Base-by-base conservation (phyloP, 2,888 invertebrate species). In the Siphonodentalium dalli region DNA sequence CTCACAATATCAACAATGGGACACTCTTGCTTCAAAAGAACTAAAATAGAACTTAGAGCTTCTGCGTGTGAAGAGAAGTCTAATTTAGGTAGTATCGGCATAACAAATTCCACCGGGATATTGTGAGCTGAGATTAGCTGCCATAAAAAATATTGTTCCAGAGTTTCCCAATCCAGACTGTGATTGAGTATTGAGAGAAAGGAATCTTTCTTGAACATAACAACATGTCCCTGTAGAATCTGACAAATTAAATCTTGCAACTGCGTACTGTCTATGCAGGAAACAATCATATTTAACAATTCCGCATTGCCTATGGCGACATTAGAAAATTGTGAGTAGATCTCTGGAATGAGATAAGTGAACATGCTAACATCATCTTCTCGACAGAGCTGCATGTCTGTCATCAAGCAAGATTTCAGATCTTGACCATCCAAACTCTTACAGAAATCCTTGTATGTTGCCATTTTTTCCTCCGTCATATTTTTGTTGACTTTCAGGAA, bases 101-200 rank as follows among this genome's bases (percentile, higher is more conserved):
- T 83, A 63, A 96, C 88, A 76, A 90, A 89, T 75, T 94, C 93
- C n/a, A 94, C 87, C 47, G 93, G 90, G 77, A 96, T 90, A 60
- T 93, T 92, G 80, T 97, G 97, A 35, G 95, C 95, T 65, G 90
- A 89, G 42, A 97, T 87, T 53, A 99, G 85, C 82, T 97, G 96
- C 98, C 98, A 99, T 39, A 98, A 87, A 81, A 94, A 96, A 79
- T 92, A 90, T 82, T 99, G 98, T 82, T 98, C 97, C 71, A 95
- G 92, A 2, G 96, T 95, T 83, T 98, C 97, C 93, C 97, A 99
- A 52, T 88, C 87, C 50, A 98, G 85, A 74, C 93, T 96, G 37
- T 90, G 69, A 83, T 83, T 82, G 27, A 84, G 65, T 29, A 84
- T 73, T 45, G 78, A 76, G 3, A 82, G 67, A 60, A 85, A 82